Evolutionary conservation across 2,113 vertebrate genomes (phyloP).

Genomic region (Camelus bactrianus): DNA sequence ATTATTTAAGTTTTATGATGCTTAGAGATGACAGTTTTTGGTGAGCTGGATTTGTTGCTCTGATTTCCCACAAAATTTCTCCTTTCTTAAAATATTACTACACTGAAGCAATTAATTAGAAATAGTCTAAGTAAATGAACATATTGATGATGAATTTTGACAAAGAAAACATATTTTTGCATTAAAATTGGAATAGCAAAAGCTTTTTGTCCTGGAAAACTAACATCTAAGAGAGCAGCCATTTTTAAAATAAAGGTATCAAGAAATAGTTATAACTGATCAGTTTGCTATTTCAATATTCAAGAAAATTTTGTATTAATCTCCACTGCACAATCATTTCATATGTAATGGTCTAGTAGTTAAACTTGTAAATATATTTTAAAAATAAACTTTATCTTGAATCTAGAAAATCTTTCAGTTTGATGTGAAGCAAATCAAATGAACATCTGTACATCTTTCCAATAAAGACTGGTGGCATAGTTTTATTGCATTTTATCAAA

Average conservation of each 20-base stretch:
- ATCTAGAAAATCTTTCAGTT: neutral
- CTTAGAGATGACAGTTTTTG: neutral
- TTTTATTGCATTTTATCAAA: slow-evolving; percentile 3
- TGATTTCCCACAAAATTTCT: neutral
- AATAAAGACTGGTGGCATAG: neutral
- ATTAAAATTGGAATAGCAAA: neutral
- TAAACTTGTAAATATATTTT: neutral
- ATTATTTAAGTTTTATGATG: neutral
- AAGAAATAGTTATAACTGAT: neutral
- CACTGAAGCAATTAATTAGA: neutral
- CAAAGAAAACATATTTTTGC: neutral
- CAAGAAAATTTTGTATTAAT: neutral
- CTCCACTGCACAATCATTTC: neutral
- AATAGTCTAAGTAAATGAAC: slow-evolving; percentile 13
- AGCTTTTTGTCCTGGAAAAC: neutral
- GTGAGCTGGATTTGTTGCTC: slow-evolving; percentile 2
- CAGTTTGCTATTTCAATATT: neutral
- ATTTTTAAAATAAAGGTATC: slow-evolving; percentile 16
- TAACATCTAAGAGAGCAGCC: neutral
- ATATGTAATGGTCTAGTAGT: neutral
- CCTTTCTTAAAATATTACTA: slow-evolving; percentile 13
- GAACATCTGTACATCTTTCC: neutral
- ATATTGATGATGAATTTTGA: slow-evolving; percentile 26
- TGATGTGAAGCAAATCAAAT: slow-evolving; percentile 25
- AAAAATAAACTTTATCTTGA: slow-evolving; percentile 13